Percentiles rank a stretch among this genome's conserved stretches.
phyloP scores from a whole-genome alignment of 2,113 vertebrate species.

The Lepisosteus oculatus region DNA sequence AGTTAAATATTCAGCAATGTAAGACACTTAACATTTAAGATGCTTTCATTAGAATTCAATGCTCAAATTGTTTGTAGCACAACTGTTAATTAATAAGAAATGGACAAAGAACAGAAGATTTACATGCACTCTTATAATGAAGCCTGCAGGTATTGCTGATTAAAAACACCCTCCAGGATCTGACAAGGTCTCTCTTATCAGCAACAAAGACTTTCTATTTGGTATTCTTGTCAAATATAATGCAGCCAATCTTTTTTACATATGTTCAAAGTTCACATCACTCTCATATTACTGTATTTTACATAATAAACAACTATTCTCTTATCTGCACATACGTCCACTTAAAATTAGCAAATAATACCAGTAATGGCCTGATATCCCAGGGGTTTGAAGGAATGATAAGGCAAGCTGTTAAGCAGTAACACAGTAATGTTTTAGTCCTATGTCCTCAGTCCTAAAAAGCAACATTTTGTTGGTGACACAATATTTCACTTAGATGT shows the following conservation, averaged over 20 bases:
- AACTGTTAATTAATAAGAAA: conserved; percentile 43
- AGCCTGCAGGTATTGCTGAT: conserved; percentile 74
- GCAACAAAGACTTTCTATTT: conserved; percentile 48
- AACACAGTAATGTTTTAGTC: too few relatives aligned
- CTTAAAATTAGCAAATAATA: conserved; percentile 47
- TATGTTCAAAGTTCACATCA: conserved; percentile 53
- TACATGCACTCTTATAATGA: conserved; percentile 52
- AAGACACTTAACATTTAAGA: conserved; percentile 25
- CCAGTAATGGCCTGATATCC: neutral
- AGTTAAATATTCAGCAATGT: neutral
- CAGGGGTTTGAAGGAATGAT: too few relatives aligned
- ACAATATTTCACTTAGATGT: too few relatives aligned
- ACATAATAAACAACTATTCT: conserved; percentile 49
- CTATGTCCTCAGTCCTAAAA: too few relatives aligned
- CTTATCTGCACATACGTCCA: conserved; percentile 55
- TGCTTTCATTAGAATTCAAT: conserved; percentile 37
- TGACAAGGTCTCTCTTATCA: conserved; percentile 66
- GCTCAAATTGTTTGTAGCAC: conserved; percentile 54
- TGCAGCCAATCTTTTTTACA: conserved; percentile 46
- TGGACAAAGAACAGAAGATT: conserved; percentile 64
- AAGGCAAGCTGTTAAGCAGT: too few relatives aligned
- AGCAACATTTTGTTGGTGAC: too few relatives aligned
- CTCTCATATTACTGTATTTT: conserved; percentile 38
- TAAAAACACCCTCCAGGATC: conserved; percentile 71
- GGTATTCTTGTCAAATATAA: conserved; percentile 52